A percentile compares a stretch with the other conserved stretches of the same genome.
Conservation (phyloP, 2,888 invertebrate species). For the Dryobota labecula region DNA sequence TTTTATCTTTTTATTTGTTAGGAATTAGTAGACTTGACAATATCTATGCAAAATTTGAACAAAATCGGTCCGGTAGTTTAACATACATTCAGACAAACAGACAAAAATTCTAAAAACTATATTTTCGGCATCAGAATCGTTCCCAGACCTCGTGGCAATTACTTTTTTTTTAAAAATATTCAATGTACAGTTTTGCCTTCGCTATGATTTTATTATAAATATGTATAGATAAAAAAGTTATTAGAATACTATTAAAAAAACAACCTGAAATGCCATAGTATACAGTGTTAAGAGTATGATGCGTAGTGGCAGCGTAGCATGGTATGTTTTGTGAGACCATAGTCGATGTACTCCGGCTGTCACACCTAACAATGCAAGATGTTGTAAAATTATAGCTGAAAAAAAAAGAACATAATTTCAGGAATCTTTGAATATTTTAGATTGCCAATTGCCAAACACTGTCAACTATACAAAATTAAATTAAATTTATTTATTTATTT, state of each 20-base stretch:
- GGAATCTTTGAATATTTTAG: neutral
- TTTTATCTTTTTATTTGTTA: too few relatives aligned
- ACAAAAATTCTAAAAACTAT: too few relatives aligned
- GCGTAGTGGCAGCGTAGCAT: slow-evolving; percentile 32
- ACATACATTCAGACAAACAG: too few relatives aligned
- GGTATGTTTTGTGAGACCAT: slow-evolving; percentile 39
- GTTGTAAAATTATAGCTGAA: neutral
- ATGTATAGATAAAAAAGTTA: neutral
- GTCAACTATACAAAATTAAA: too few relatives aligned
- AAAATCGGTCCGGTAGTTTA: too few relatives aligned
- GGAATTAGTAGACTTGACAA: too few relatives aligned
- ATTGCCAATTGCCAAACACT: neutral
- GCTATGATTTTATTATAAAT: too few relatives aligned
- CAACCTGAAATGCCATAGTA: slow-evolving; percentile 23
- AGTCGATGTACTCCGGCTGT: slow-evolving; percentile 28
- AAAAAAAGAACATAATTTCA: neutral
- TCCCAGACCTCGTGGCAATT: too few relatives aligned
- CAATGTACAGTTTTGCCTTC: too few relatives aligned
- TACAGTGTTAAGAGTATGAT: slow-evolving; percentile 18
- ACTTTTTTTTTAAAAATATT: too few relatives aligned
- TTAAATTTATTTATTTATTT: neutral
- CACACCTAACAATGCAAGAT: neutral
- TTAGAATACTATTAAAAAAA: slow-evolving; percentile 89
- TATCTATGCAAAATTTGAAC: too few relatives aligned
- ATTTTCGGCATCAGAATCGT: too few relatives aligned